phyloP scores from a whole-genome alignment of 37 sponge, comb jelly and placozoan genomes.

The Oopsacas minuta region DNA sequence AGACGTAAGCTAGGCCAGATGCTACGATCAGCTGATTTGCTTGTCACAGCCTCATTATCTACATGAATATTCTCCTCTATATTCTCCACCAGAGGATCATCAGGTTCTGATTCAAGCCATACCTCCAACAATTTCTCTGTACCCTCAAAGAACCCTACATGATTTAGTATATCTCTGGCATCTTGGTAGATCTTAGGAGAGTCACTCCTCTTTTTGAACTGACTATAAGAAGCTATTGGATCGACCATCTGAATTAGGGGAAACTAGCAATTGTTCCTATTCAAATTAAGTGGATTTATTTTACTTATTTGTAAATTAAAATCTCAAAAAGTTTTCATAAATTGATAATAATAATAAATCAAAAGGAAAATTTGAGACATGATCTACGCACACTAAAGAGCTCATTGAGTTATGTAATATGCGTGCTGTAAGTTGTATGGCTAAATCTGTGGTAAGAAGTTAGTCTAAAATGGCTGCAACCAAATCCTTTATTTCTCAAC shows the following conservation, averaged over 20 bases:
- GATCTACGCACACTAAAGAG: too few relatives aligned
- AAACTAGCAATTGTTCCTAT: too few relatives aligned
- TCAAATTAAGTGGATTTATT: too few relatives aligned
- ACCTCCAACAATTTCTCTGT: constrained; percentile 82
- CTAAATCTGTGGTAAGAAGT: too few relatives aligned
- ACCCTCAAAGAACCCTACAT: constrained; percentile 74
- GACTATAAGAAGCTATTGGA: neutral
- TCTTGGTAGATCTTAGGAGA: constrained; percentile 12
- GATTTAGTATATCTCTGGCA: neutral
- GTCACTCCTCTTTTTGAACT: neutral
- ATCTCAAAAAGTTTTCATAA: neutral
- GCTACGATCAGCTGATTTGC: too few relatives aligned
- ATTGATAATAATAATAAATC: neutral
- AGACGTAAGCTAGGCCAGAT: neutral
- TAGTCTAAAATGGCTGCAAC: too few relatives aligned
- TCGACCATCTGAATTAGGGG: too few relatives aligned
- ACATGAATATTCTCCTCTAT: constrained; percentile 21
- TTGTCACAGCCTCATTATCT: constrained; percentile 27
- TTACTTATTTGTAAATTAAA: neutral
- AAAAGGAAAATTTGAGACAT: too few relatives aligned
- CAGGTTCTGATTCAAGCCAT: constrained; percentile 43
- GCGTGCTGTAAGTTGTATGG: too few relatives aligned
- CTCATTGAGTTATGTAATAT: too few relatives aligned
- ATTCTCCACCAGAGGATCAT: neutral
- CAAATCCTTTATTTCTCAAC: neutral